phyloP scores from a whole-genome alignment of 2,797 vertebrate species.

The Setipinna tenuifilis region DNA sequence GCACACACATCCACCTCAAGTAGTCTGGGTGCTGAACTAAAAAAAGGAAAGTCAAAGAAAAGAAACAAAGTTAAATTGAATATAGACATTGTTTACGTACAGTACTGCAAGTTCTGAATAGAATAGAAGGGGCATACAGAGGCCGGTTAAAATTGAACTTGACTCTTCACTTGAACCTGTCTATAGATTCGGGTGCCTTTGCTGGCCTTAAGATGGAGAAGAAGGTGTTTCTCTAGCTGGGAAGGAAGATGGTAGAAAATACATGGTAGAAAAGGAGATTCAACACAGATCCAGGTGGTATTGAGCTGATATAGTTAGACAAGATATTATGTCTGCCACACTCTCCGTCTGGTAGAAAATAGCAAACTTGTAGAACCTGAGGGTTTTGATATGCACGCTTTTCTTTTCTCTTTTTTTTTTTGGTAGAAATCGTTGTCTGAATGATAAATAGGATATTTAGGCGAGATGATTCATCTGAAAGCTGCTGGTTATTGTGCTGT shows the following conservation, averaged over 20 bases:
- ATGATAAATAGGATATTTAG: slow-evolving; percentile 20
- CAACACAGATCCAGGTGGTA: background rate
- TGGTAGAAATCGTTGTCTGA: background rate
- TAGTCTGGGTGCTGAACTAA: no score
- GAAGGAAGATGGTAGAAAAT: background rate
- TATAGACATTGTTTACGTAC: background rate
- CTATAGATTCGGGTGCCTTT: background rate
- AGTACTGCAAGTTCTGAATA: background rate
- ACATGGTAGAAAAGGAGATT: background rate
- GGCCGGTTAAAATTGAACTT: background rate
- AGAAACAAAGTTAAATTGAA: no score
- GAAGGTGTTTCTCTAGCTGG: background rate
- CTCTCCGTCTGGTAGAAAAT: background rate
- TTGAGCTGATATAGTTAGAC: background rate
- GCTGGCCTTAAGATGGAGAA: background rate
- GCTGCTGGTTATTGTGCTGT: slow-evolving; percentile 17
- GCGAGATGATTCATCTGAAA: slow-evolving; percentile 2
- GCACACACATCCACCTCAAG: no score
- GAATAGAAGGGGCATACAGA: background rate
- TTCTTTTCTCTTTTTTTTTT: background rate
- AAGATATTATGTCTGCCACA: background rate
- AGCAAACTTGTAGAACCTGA: background rate
- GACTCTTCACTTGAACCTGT: background rate
- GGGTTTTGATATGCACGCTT: background rate
- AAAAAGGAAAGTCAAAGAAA: no score